Evolutionary conservation across 1,140 invertebrate species (phyloP), one percentile per base, ranked within the genome.

Genomic region (Ceratosolen solmsi): DNA sequence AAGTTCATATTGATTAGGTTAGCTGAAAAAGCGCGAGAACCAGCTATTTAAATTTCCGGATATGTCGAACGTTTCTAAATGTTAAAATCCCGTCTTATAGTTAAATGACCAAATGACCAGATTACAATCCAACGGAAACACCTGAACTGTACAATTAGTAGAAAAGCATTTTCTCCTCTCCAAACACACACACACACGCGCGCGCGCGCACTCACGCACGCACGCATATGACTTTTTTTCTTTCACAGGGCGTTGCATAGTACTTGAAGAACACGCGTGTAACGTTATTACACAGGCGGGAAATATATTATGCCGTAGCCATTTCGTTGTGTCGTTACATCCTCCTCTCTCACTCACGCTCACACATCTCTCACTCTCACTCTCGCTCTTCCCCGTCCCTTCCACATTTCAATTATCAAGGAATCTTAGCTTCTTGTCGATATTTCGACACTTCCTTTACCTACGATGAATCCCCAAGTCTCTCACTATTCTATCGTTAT

Each of bases 371-470:
- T 60, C 30, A 5, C 25, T 84, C 82, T 25, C 11, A 27, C 60
- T 3, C 60, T 65, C 60, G 9, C 60, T 9, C 13, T 8, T 30
- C n/a, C 4, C 60, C 60, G 27, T 5, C 41, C 13, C 13, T 7
- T 46, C 41, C 41, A n/a, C n/a, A n/a, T n/a, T n/a, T n/a, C 13
- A 46, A 7, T 13, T 27, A 72, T 51, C 27, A 22, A n/a, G 46
- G 3, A 8, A 72, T 51, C 70, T 51, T 17, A 27, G 49, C 30
- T 8, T 71, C 65, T 79, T 36, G 33, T 15, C 65, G 73, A 54
- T 56, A 17, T 86, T 86, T 85, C 85, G 70, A 83, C 84, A 85
- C 84, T 86, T 85, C 84, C 84, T 84, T 63, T 46, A 60, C 33
- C 36, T 30, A 3, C 75, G 41, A 73, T 41, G 78, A 63, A 79